These are phyloP conservation scores for Matsumurasca onukii DNA, from an alignment of 1,140 invertebrate species.

Conservation along the genomic window DNA sequence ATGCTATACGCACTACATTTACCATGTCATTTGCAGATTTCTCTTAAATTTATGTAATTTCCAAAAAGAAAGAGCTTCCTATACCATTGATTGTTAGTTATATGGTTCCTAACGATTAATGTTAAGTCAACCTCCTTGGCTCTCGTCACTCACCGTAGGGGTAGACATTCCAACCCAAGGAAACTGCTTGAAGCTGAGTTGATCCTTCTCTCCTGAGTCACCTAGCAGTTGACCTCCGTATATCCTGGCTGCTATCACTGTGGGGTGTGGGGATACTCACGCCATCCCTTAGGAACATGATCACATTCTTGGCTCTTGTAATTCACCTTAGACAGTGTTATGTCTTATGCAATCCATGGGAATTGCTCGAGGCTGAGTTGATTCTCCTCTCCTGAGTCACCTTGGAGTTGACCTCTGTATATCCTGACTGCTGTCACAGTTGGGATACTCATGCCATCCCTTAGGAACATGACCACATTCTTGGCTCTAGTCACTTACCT, in stretches of 20 bases:
- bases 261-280: conserved; percentile 70
- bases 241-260: conserved; percentile 64
- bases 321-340: conserved; percentile 71
- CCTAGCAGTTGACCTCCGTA: conserved; percentile 57
- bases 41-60: too few relatives aligned
- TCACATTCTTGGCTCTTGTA: too few relatives aligned
- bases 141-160: too few relatives aligned
- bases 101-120: too few relatives aligned
- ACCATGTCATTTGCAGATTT: too few relatives aligned
- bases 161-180: conserved; percentile 71
- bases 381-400: conserved; percentile 54
- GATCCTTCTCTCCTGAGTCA: conserved; percentile 54
- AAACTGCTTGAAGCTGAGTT: too few relatives aligned
- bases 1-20: too few relatives aligned
- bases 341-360: conserved; percentile 66
- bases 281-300: conserved; percentile 71
- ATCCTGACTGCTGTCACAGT: conserved; percentile 65
- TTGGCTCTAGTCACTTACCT: conserved; percentile 64
- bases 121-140: too few relatives aligned
- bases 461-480: conserved; percentile 68
- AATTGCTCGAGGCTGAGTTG: too few relatives aligned
- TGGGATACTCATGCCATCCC: conserved; percentile 71
- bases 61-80: too few relatives aligned
- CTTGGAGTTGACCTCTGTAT: conserved; percentile 56
- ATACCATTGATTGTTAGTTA: too few relatives aligned